phyloP scores from a whole-genome alignment of 2,888 invertebrate species.

The Tricholauxania praeusta region DNA sequence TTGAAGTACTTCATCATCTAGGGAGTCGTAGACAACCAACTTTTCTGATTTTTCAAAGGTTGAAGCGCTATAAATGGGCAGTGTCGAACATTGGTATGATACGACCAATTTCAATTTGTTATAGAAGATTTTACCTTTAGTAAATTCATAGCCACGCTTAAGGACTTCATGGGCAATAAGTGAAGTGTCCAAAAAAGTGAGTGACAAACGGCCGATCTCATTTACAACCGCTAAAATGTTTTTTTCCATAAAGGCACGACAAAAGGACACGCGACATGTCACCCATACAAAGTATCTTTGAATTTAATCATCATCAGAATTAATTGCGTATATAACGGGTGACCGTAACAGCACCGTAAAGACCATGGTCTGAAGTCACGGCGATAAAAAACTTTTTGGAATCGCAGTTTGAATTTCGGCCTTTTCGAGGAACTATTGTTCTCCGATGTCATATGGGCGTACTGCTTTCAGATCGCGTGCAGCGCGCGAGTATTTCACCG shows the following conservation, averaged over 20 bases:
- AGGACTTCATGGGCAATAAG: conserved; percentile 86
- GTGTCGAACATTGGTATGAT: no score
- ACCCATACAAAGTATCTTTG: conserved; percentile 91
- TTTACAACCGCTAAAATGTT: conserved; percentile 89
- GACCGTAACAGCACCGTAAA: conserved; percentile 90
- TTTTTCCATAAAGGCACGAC: conserved; percentile 79
- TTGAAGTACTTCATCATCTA: conserved; percentile 91
- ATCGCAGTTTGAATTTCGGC: conserved; percentile 81
- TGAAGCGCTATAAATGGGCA: no score
- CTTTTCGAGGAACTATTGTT: conserved; percentile 91
- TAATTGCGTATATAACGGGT: conserved; percentile 84
- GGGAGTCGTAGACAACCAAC: conserved; percentile 89
- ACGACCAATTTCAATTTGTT: no score
- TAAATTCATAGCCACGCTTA: no score
- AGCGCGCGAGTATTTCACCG: conserved; percentile 91
- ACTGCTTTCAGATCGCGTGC: conserved; percentile 95
- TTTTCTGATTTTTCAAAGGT: conserved; percentile 87
- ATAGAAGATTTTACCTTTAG: no score
- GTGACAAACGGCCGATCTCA: conserved; percentile 93
- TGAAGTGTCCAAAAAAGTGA: conserved; percentile 92
- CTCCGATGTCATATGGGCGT: conserved; percentile 91
- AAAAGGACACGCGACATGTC: conserved; percentile 92
- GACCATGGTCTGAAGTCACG: conserved; percentile 95
- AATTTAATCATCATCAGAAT: conserved; percentile 73
- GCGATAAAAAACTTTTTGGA: conserved; percentile 86